Base-by-base conservation (phyloP, 2,888 invertebrate genomes). In the Amaurobius ferox region DNA sequence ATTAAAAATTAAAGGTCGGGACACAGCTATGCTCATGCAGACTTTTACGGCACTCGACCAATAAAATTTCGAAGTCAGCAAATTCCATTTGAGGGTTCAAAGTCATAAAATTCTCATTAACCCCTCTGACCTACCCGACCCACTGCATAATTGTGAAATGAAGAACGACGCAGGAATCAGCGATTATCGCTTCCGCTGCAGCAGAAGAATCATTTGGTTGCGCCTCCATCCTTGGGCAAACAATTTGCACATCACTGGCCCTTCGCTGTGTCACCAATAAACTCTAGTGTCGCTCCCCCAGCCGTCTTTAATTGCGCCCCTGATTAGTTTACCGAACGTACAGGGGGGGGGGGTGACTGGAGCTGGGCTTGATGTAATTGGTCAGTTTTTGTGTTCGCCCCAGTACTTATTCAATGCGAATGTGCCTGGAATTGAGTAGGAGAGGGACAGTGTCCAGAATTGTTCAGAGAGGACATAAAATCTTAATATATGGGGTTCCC, bases 251-350 rank as follows among this genome's bases (percentile, higher is more conserved):
- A 76, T 81, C 76, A 81, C 70, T 81, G 64, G 70, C 44, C 67
- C 19, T 23, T 23, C 55, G 11, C 55, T 55, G 55, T 55, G 55
- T 55, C 55, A 55, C 55, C 55, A 55, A 55, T 55, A 55, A 55
- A 55, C 55, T 55, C 55, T n/a, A n/a, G 44, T 16, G 26, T 23
- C 29, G 19, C n/a, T 44, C 79, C 55, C 66, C 72, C 64, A n/a
- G n/a, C 30, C 66, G 29, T 70, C 81, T 76, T 81, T 81, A 81
- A 81, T 81, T 81, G 76, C 32, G 70, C 62, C 64, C 62, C 62
- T 81, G 81, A 81, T 81, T 81, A 81, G 81, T 81, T 81, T 81
- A 76, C 67, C 74, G 26, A 39, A 48, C 29, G 55, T 16, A 11
- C 29, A 35, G 44, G 70, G 61, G 67, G 5, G 74, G 13, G n/a